Base-by-base conservation (phyloP, 2,113 vertebrate species). In the Hepsetus odoe region DNA sequence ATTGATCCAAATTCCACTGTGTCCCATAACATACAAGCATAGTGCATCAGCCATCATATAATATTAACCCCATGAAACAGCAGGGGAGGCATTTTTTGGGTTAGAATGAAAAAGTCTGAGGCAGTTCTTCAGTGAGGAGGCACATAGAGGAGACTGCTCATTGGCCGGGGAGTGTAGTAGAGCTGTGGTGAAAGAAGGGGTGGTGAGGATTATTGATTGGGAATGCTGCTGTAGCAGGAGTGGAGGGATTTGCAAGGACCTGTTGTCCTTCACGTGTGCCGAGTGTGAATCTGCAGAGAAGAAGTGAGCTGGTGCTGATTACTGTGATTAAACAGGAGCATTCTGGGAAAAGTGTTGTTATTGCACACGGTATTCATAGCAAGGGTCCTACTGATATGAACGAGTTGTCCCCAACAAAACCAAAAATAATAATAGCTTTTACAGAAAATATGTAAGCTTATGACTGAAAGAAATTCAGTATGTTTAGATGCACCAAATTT, bases 41-140 rank as follows among this genome's bases (percentile, higher is more conserved):
- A 79, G 77, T 81, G 83, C 81, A 83, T 89, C 86, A 85, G 77
- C 76, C 4, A 75, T 56, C 83, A 87, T 89, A 58, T 82, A 91
- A 87, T 87, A 90, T 90, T 90, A 86, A 91, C 85, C 71, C 14
- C 5, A 42, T 1, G 40, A 55, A 51, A 51, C 32, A 33, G 9
- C 20, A 55, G 0, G 12, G 24, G 5, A 13, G 14, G 1, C 72
- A 33, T 20, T 38, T 65, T 2, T 65, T 10, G 10, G 46, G 20
- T n/a, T n/a, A 62, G 16, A 62, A 18, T 62, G 5, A 32, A 62
- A 33, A 33, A 16, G 20, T 38, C n/a, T 14, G 14, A 40, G 51
- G 4, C 38, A 14, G 11, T 4, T 44, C 12, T 16, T 46, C 33
- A 74, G 38, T 11, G n/a, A 55, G 75, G 74, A 5, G 35, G 61